Conservation (phyloP, 2,888 invertebrate genomes). For the Drosophila mettleri region DNA sequence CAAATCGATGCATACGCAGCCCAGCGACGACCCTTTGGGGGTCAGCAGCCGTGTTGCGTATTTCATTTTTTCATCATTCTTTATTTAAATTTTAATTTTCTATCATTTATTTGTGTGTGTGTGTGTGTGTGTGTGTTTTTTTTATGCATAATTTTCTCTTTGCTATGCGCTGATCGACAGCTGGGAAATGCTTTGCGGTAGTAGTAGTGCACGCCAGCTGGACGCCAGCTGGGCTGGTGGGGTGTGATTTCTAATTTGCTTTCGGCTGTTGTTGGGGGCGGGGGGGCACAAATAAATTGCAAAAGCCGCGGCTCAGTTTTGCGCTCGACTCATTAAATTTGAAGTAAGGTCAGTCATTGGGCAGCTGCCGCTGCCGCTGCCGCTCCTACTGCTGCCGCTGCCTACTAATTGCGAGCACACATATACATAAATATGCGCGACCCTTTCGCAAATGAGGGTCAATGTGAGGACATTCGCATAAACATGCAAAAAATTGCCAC, state of each 20-base stretch:
- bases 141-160: slow-evolving; percentile 54
- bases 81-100: slow-evolving; percentile 4
- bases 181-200: slow-evolving; percentile 33
- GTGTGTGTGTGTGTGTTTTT: slow-evolving; percentile 5
- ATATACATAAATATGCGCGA: slow-evolving; percentile 50
- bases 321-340: slow-evolving; percentile 62
- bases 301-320: slow-evolving; percentile 47
- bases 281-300: slow-evolving; percentile 46
- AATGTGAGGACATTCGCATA: slow-evolving; percentile 64
- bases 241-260: slow-evolving; percentile 44
- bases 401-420: slow-evolving; percentile 61
- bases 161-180: slow-evolving; percentile 14
- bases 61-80: slow-evolving; percentile 33
- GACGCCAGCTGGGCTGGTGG: neutral
- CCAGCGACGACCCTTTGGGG: slow-evolving; percentile 19
- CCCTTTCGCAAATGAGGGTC: slow-evolving; percentile 58
- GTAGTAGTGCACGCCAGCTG: too few relatives aligned
- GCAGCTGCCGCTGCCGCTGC: slow-evolving; percentile 14
- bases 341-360: slow-evolving; percentile 63
- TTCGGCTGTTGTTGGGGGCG: slow-evolving; percentile 35
- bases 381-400: slow-evolving; percentile 11
- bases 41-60: slow-evolving; percentile 29
- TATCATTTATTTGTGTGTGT: slow-evolving; percentile 5
- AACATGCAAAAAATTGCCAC: slow-evolving; percentile 39
- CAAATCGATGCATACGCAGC: slow-evolving; percentile 26